Base-by-base conservation (phyloP, 35 echinoderm and acorn worm species). In the Nesometra sesokonis region DNA sequence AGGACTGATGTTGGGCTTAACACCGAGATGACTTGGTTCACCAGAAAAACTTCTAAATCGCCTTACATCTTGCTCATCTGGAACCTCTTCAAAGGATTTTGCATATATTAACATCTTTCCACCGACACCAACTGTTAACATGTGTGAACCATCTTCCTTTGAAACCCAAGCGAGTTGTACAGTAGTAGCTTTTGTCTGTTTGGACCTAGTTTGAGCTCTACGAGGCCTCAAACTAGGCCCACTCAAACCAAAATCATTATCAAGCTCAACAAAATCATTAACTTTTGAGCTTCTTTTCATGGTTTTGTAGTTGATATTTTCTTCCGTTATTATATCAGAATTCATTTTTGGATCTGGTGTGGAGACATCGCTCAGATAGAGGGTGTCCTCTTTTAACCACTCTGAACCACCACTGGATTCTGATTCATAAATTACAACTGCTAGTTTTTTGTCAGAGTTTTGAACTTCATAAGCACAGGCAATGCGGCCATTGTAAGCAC, bases 241-340 rank as follows among this genome's bases (percentile, higher is more conserved):
- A 46, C 47, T 13, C 43, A 46, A 13, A 46, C 85, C 15, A 84
- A 77, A 76, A 47, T 76, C 13, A 34, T 84, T 78, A 46, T 85
- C 38, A 35, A 99, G 47, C 43, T 88, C 77, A 17, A 92, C 77
- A 83, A 99, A 99, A 37, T 99, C 92, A 77, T 94, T 87, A 27
- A 99, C 93, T 76, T 99, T 99, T 32, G 96, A 99, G 79, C 96
- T 99, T 35, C 96, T 36, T 52, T 99, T 99, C 93, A 99, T 94
- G 27, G 85, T 92, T 82, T 99, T 99, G 79, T 99, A 99, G 52
- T 86, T 90, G 21, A 94, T 40, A 15, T 80, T 80, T 32, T 91
- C 93, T 23, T 88, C 47, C 83, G 91, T 81, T 31, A 85, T 32
- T 46, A 37, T 78, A n/a, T 91, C 88, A 7, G 90, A 37, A 77